phyloP scores from a whole-genome alignment of 2,113 vertebrate genomes.

The Etheostoma spectabile region DNA sequence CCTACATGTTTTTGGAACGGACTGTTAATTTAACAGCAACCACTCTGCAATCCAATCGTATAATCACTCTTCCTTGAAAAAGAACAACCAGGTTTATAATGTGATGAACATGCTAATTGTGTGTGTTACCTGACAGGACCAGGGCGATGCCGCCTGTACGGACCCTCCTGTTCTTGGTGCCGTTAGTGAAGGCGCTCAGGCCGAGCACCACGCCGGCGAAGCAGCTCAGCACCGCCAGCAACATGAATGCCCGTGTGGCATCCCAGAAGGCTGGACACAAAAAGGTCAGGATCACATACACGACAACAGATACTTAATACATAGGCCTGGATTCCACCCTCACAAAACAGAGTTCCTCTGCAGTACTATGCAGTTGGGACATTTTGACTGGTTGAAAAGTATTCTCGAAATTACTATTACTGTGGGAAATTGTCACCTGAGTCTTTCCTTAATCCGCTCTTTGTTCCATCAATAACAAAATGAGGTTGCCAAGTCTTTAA shows the following conservation, averaged over 20 bases:
- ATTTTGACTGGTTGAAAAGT: neutral
- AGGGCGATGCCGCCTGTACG: conserved; percentile 83
- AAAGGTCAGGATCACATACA: neutral
- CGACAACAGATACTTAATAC: neutral
- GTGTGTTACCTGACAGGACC: conserved; percentile 85
- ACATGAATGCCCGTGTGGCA: conserved; percentile 88
- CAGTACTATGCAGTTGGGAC: neutral
- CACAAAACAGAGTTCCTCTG: neutral
- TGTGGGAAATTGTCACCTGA: neutral
- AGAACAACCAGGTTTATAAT: neutral
- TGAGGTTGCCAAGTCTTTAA: neutral
- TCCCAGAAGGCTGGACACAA: conserved; percentile 86
- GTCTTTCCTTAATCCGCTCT: no score
- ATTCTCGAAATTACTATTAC: neutral
- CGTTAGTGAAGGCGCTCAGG: conserved; percentile 79
- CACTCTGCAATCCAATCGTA: neutral
- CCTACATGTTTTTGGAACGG: neutral
- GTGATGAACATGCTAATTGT: no score
- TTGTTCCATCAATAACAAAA: neutral
- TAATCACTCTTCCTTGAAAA: neutral
- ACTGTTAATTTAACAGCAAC: neutral
- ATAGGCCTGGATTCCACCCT: neutral
- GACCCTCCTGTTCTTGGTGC: conserved; percentile 77
- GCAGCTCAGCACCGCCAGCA: conserved; percentile 86
- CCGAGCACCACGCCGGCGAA: conserved; percentile 85